phyloP scores from a whole-genome alignment of 2,888 invertebrate genomes.

The Ormyrus thymus region DNA sequence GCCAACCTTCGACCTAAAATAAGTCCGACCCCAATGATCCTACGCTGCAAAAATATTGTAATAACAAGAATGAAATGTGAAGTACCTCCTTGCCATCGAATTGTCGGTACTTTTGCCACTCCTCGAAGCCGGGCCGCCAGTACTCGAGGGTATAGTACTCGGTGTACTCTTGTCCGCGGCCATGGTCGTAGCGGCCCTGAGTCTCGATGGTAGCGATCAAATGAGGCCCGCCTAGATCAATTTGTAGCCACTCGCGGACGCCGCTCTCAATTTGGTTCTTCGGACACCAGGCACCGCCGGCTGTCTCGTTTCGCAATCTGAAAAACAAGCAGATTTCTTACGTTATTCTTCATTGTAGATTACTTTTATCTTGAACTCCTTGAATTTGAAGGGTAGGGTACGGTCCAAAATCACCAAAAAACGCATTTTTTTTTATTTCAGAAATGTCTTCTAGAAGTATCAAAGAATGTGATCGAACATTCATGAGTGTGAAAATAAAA shows the following conservation, averaged over 20 bases:
- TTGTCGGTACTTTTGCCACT: conserved; percentile 81
- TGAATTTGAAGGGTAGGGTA: too few relatives aligned
- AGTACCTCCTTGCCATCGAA: conserved; percentile 81
- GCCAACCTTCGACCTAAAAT: too few relatives aligned
- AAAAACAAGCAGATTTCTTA: not conserved
- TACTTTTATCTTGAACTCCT: too few relatives aligned
- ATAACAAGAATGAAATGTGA: not conserved
- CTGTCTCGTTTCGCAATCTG: conserved; percentile 82
- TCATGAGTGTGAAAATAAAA: too few relatives aligned
- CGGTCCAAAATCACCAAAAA: too few relatives aligned
- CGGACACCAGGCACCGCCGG: conserved; percentile 88
- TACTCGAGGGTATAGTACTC: conserved; percentile 84
- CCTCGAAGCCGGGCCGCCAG: conserved; percentile 79
- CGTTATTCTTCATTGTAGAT: too few relatives aligned
- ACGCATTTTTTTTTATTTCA: too few relatives aligned
- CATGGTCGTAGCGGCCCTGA: conserved; percentile 86
- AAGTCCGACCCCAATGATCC: too few relatives aligned
- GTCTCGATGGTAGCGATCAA: conserved; percentile 84
- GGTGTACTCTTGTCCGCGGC: conserved; percentile 85
- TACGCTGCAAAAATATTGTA: too few relatives aligned
- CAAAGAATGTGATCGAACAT: too few relatives aligned
- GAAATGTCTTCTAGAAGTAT: too few relatives aligned
- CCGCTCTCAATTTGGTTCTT: conserved; percentile 80
- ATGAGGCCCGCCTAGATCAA: conserved; percentile 79
- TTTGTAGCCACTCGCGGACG: conserved; percentile 81